Conservation (phyloP, 2,888 invertebrate species). For the Herminia tarsipennalis region DNA sequence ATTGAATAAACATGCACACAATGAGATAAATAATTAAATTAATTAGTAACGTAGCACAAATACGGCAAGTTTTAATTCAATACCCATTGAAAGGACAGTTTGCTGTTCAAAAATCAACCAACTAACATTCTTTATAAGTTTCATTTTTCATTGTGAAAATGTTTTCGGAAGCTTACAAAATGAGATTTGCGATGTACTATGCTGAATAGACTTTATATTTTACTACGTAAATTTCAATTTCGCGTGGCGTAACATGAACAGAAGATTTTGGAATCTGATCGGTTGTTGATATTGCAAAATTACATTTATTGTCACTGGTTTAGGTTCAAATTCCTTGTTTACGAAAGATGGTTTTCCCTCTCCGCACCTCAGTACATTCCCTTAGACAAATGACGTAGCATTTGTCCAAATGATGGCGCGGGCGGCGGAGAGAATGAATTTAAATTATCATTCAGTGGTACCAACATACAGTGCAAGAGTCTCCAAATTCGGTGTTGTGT, state of each 20-base stretch:
- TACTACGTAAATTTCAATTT: constrained; percentile 59
- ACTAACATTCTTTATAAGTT: constrained; percentile 65
- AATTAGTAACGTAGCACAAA: constrained; percentile 80
- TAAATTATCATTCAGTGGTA: constrained; percentile 87
- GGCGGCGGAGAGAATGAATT: constrained; percentile 86
- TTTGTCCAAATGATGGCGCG: constrained; percentile 87
- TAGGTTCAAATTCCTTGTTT: constrained; percentile 56
- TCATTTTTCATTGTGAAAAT: constrained; percentile 72
- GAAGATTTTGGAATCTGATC: constrained; percentile 78
- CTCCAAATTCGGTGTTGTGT: constrained; percentile 72
- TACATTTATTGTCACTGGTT: constrained; percentile 42
- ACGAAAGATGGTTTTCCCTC: constrained; percentile 47
- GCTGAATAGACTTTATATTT: constrained; percentile 61
- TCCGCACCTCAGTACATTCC: constrained; percentile 67
- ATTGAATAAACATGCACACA: constrained; percentile 74
- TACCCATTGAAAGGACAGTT: constrained; percentile 68
- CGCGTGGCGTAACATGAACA: constrained; percentile 56
- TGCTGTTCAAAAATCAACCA: constrained; percentile 69
- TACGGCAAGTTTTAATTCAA: constrained; percentile 83
- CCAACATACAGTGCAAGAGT: constrained; percentile 77
- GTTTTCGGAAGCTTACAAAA: constrained; percentile 79
- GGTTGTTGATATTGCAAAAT: constrained; percentile 51
- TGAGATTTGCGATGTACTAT: constrained; percentile 61
- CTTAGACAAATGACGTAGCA: constrained; percentile 85
- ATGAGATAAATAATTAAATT: constrained; percentile 80